Conservation (phyloP, 1,140 invertebrate species). For the Zaprionus ghesquierei region DNA sequence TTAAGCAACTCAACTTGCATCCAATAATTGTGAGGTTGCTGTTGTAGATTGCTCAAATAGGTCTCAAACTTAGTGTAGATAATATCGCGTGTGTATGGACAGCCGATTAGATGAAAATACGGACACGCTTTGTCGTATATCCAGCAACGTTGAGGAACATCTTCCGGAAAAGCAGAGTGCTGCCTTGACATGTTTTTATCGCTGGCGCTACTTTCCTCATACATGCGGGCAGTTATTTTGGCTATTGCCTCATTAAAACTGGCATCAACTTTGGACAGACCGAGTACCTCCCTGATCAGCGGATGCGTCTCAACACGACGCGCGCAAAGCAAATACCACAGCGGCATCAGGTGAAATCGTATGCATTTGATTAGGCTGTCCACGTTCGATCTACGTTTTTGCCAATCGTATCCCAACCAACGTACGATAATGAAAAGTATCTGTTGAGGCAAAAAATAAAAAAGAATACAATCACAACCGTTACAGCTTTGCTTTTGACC, state of each 20-base stretch:
- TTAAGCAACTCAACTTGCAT: slow-evolving; percentile 26
- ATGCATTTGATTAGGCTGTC: slow-evolving; percentile 31
- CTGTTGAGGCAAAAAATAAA: slow-evolving; percentile 1
- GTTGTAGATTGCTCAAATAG: slow-evolving; percentile 39
- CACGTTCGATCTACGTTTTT: not conserved
- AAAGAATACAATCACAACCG: not conserved
- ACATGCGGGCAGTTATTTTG: slow-evolving; percentile 40
- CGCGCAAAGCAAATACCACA: slow-evolving; percentile 59
- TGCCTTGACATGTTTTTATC: not conserved
- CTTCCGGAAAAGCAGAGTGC: not conserved
- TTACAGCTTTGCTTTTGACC: not conserved
- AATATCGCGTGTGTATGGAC: slow-evolving; percentile 45
- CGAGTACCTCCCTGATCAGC: slow-evolving; percentile 24
- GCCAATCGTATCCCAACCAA: slow-evolving; percentile 57
- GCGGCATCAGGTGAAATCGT: slow-evolving; percentile 46
- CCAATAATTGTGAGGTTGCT: slow-evolving; percentile 31
- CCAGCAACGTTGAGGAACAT: slow-evolving; percentile 32
- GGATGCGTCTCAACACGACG: slow-evolving; percentile 36
- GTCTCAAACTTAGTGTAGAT: slow-evolving; percentile 79
- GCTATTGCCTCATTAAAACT: slow-evolving; percentile 42
- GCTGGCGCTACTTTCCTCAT: slow-evolving; percentile 3
- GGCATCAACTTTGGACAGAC: not conserved
- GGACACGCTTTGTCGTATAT: slow-evolving; percentile 43
- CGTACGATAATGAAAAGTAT: slow-evolving; percentile 47
- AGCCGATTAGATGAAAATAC: slow-evolving; percentile 43